Evolutionary conservation across 2,888 invertebrate species (phyloP).

Genomic region (Cataglyphis altisquamis): DNA sequence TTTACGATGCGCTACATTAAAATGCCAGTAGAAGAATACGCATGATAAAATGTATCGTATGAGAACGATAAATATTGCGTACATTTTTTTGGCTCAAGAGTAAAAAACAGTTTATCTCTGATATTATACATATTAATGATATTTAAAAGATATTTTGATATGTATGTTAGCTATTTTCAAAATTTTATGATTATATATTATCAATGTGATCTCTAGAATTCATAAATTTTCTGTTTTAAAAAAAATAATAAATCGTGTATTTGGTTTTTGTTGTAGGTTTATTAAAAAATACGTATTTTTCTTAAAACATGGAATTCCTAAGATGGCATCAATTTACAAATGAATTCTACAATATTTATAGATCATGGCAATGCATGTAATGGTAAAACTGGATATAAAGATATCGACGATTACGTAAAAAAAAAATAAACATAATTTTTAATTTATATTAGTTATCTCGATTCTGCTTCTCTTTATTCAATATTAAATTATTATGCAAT

Average conservation of each 20-base stretch:
- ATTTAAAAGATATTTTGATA: background rate
- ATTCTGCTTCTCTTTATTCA: background rate
- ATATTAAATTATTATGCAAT: background rate
- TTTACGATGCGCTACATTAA: background rate
- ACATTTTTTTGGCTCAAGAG: background rate
- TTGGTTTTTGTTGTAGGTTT: background rate
- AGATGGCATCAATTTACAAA: background rate
- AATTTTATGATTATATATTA: background rate
- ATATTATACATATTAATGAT: background rate
- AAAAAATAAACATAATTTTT: constrained; percentile 1
- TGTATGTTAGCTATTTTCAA: background rate
- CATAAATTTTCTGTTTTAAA: background rate
- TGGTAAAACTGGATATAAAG: constrained; percentile 47
- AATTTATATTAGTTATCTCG: background rate
- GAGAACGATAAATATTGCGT: background rate
- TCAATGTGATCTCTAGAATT: background rate
- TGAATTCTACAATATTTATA: background rate
- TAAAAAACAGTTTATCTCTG: background rate
- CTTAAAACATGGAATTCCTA: background rate
- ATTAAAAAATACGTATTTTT: background rate
- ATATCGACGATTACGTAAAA: constrained; percentile 27
- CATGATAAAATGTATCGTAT: too few relatives aligned
- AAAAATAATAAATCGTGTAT: background rate
- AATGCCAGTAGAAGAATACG: background rate
- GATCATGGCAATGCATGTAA: background rate